Evolutionary conservation across 2,888 invertebrate species (phyloP).

Genomic region (Tenthredo livida): DNA sequence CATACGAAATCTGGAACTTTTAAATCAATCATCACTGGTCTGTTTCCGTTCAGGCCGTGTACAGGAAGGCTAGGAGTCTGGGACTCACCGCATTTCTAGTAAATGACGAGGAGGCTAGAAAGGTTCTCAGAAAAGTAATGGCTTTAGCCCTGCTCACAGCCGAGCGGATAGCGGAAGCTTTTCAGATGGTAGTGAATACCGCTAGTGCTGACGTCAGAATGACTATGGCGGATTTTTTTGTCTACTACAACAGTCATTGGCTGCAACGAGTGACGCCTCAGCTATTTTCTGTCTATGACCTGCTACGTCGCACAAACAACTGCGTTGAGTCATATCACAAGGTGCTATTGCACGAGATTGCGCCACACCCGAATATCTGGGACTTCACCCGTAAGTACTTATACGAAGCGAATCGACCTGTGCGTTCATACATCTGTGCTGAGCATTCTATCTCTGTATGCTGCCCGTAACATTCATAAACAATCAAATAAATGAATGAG

Average conservation of each 20-base stretch:
- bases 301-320: conserved; percentile 35
- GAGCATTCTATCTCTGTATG: neutral
- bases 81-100: neutral
- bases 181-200: neutral
- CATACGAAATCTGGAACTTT: neutral
- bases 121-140: neutral
- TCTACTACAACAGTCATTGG: conserved; percentile 42
- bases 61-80: neutral
- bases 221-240: neutral
- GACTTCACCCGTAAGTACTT: conserved; percentile 46
- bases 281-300: conserved; percentile 38
- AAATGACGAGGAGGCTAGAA: neutral
- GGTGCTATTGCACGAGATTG: neutral
- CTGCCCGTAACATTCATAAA: neutral
- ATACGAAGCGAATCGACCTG: no score
- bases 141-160: conserved; percentile 39
- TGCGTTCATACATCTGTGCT: no score
- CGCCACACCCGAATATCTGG: conserved; percentile 37
- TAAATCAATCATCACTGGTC: neutral
- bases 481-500: neutral
- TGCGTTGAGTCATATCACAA: conserved; percentile 44
- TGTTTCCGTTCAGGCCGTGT: neutral
- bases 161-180: conserved; percentile 13
- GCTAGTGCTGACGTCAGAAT: neutral
- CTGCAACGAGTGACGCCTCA: conserved; percentile 17